Percentiles rank a stretch among this genome's conserved stretches.
Evolutionary conservation across 2,888 invertebrate genomes (phyloP).

Genomic region (Epirrhoe tristata): DNA sequence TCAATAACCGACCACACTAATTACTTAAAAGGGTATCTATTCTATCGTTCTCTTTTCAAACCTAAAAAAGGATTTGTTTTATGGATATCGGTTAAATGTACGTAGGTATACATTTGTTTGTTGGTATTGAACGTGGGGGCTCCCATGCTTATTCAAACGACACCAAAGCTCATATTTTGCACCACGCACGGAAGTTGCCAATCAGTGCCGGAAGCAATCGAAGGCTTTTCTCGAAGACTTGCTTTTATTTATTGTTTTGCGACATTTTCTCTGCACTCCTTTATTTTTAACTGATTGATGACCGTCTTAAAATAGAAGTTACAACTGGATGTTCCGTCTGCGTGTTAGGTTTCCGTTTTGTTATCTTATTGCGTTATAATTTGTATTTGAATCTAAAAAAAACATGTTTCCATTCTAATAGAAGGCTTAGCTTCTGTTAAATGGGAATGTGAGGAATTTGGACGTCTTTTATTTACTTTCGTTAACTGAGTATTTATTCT

Average conservation of each 20-base stretch:
- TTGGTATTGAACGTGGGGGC: too few species aligned
- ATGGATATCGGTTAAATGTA: too few species aligned
- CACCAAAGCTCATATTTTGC: slow-evolving; percentile 14
- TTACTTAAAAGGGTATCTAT: too few species aligned
- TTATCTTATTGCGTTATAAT: not conserved
- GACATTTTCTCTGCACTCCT: slow-evolving; percentile 22
- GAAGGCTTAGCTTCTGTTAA: too few species aligned
- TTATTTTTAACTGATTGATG: slow-evolving; percentile 21
- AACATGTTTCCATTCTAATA: too few species aligned
- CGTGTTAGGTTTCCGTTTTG: not conserved
- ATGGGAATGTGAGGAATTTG: too few species aligned
- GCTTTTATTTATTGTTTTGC: slow-evolving; percentile 27
- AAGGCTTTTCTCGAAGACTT: slow-evolving; percentile 27
- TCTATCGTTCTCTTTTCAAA: too few species aligned
- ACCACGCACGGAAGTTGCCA: slow-evolving; percentile 21
- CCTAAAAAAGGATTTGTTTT: too few species aligned
- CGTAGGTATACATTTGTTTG: too few species aligned
- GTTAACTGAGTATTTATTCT: too few species aligned
- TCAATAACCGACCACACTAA: too few species aligned
- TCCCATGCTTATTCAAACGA: not conserved
- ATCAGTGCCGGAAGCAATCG: slow-evolving; percentile 29
- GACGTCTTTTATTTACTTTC: too few species aligned
- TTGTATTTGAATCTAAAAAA: not conserved
- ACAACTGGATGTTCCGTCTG: not conserved
- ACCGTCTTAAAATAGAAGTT: slow-evolving; percentile 2